Percentiles rank a stretch among this genome's conserved stretches.
Evolutionary conservation across 1,140 invertebrate species (phyloP).

Genomic region (Anastatus disparis): DNA sequence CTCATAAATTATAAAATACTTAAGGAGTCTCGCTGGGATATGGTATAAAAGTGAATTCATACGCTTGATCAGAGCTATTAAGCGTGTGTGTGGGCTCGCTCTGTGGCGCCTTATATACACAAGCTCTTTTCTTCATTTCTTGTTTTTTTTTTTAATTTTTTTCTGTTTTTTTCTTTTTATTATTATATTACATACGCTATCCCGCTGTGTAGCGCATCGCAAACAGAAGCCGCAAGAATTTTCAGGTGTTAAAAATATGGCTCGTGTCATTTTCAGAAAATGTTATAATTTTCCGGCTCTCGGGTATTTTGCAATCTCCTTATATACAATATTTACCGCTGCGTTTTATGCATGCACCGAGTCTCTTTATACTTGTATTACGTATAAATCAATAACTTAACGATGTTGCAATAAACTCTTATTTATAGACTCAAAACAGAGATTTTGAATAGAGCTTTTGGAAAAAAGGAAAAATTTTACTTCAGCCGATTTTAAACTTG

Average conservation of each 20-base stretch:
- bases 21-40: slow-evolving; percentile 21
- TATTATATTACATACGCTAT: neutral
- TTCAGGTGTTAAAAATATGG: slow-evolving; percentile 36
- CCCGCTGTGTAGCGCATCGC: slow-evolving; percentile 21
- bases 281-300: slow-evolving; percentile 19
- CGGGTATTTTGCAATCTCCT: neutral
- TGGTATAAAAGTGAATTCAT: slow-evolving; percentile 41
- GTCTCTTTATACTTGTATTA: neutral
- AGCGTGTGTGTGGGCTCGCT: slow-evolving; percentile 31
- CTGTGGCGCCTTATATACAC: slow-evolving; percentile 19
- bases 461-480: no score
- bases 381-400: neutral
- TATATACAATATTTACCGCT: neutral
- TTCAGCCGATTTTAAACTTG: no score
- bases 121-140: neutral
- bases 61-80: slow-evolving; percentile 35
- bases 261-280: slow-evolving; percentile 16
- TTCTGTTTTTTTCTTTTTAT: neutral
- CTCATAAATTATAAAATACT: slow-evolving; percentile 35
- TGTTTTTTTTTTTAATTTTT: no score
- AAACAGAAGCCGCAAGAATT: slow-evolving; percentile 36
- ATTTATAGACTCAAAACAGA: no score
- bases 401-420: no score
- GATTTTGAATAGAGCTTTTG: no score
- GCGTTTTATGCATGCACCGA: neutral